phyloP scores from a whole-genome alignment of 2,797 vertebrate genomes.

The Natrix natrix region DNA sequence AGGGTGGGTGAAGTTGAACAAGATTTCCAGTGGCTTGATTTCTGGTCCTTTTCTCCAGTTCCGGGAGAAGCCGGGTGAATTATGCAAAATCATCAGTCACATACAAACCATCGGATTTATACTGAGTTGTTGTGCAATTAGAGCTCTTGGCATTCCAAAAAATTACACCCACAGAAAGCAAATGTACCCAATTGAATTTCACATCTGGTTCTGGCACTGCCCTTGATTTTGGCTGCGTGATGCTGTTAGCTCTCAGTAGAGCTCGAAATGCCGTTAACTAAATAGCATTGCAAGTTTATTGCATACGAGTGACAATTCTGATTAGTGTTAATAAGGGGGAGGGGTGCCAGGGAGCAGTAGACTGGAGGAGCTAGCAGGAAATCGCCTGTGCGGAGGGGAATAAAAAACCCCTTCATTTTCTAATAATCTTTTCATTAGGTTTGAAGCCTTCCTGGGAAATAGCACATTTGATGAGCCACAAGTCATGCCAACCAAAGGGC shows the following conservation, averaged over 20 bases:
- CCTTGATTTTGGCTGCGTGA: conserved; percentile 9
- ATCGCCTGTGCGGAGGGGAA: neutral
- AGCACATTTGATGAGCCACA: conserved; percentile 7
- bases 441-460: conserved; percentile 19
- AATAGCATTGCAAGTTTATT: conserved; percentile 27
- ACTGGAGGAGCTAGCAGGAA: conserved; percentile 16
- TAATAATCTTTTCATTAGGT: conserved; percentile 34
- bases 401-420: conserved; percentile 21
- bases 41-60: neutral
- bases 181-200: neutral
- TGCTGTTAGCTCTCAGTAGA: conserved; percentile 1
- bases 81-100: neutral
- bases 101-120: neutral
- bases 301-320: conserved; percentile 30
- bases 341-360: neutral
- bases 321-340: conserved; percentile 33
- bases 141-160: neutral
- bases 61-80: neutral
- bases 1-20: neutral
- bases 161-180: neutral
- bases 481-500: neutral
- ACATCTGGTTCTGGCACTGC: neutral
- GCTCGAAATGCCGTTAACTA: conserved; percentile 21
- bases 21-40: neutral
- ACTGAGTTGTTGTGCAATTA: conserved; percentile 4